Evolutionary conservation across 1,140 invertebrate genomes (phyloP).

Genomic region (Nasonia longicornis): DNA sequence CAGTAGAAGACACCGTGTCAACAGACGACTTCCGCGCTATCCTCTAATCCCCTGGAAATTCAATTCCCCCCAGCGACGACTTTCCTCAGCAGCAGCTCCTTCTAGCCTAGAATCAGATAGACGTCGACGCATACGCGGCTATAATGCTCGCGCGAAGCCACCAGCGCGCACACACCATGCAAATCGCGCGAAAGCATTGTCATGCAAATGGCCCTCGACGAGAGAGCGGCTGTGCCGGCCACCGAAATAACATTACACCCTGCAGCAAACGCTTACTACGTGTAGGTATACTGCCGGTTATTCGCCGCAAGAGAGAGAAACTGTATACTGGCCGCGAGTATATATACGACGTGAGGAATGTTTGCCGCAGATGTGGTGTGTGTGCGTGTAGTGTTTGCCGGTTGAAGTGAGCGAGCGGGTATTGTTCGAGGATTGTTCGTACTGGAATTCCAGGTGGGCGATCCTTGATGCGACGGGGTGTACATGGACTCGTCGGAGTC

Average conservation of each 20-base stretch:
- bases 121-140: neutral
- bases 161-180: neutral
- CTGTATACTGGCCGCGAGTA: neutral
- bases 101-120: neutral
- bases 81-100: neutral
- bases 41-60: neutral
- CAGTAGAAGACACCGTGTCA: neutral
- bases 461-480: too few species aligned
- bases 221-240: conserved; percentile 6
- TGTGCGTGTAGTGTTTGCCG: too few species aligned
- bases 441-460: too few species aligned
- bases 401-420: too few species aligned
- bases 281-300: neutral
- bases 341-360: too few species aligned
- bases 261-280: neutral
- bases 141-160: conserved; percentile 15
- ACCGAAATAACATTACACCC: conserved; percentile 43
- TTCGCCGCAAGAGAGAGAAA: neutral
- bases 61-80: neutral
- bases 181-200: conserved; percentile 15
- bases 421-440: too few species aligned
- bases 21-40: too few species aligned
- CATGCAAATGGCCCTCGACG: conserved; percentile 9
- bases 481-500: too few species aligned
- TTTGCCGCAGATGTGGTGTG: too few species aligned